Evolutionary conservation across 1,140 invertebrate genomes (phyloP).

Genomic region (Drosophila murphyi): DNA sequence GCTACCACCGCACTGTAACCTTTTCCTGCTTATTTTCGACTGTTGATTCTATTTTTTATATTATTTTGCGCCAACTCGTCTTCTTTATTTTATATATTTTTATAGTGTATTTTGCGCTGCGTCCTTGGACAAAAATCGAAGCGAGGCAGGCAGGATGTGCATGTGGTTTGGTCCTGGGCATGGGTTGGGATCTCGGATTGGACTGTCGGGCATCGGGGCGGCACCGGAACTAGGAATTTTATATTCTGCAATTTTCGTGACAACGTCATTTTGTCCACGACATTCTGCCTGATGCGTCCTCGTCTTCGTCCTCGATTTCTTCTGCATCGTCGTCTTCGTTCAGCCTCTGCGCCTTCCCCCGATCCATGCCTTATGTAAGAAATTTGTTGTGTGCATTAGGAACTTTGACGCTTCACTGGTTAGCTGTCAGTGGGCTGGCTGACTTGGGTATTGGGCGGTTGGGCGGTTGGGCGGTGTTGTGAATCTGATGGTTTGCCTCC

Average conservation of each 20-base stretch:
- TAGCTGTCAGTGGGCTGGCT: conserved; percentile 71
- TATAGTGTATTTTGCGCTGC: conserved; percentile 62
- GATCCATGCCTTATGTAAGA: conserved; percentile 53
- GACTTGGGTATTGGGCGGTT: conserved; percentile 11
- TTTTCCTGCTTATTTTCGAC: conserved; percentile 40
- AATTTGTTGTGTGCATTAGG: conserved; percentile 84
- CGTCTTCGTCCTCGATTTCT: conserved; percentile 34
- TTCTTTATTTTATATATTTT: conserved; percentile 64
- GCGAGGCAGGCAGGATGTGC: conserved; percentile 42
- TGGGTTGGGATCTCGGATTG: conserved; percentile 15
- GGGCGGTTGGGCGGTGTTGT: conserved; percentile 10
- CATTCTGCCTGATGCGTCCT: conserved; percentile 76
- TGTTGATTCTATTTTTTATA: conserved; percentile 8
- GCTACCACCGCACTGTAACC: background rate
- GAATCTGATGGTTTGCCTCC: conserved; percentile 38
- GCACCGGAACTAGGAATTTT: conserved; percentile 82
- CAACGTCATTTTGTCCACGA: conserved; percentile 84
- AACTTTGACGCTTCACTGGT: conserved; percentile 82
- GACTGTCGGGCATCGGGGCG: conserved; percentile 40
- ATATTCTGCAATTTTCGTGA: conserved; percentile 84
- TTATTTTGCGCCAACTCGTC: conserved; percentile 36
- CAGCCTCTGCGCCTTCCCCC: conserved; percentile 30
- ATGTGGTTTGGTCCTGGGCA: conserved; percentile 60
- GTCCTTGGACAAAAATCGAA: conserved; percentile 78
- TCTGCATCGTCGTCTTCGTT: conserved; percentile 56